A percentile compares a stretch with the other conserved stretches of the same genome.
phyloP scores from a whole-genome alignment of 2,888 invertebrate genomes.

The Drosophila mayaguana region DNA sequence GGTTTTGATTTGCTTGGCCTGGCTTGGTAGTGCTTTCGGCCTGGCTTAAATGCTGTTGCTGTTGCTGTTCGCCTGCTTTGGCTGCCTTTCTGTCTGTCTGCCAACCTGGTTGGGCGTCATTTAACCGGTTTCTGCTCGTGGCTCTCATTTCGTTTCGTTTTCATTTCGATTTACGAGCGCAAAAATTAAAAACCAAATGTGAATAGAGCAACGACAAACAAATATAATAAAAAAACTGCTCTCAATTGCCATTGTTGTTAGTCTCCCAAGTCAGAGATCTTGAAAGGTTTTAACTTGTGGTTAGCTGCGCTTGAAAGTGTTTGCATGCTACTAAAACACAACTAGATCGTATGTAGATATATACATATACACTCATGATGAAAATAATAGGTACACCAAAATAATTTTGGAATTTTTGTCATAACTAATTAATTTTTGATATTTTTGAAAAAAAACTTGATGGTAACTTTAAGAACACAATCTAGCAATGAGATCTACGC shows the following conservation, averaged over 20 bases:
- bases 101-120: constrained; percentile 52
- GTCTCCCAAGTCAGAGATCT: constrained; percentile 50
- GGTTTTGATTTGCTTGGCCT: constrained; percentile 21
- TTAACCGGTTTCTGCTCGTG: constrained; percentile 62
- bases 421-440: no score
- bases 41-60: constrained; percentile 52
- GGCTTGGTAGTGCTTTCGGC: constrained; percentile 32
- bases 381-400: no score
- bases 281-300: constrained; percentile 45
- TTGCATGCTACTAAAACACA: constrained; percentile 6
- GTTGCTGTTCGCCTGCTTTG: constrained; percentile 36
- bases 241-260: constrained; percentile 45
- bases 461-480: no score
- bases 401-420: no score
- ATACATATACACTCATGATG: not conserved
- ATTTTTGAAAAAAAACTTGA: no score
- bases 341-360: not conserved
- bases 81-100: constrained; percentile 27
- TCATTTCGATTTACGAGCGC: constrained; percentile 80
- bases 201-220: constrained; percentile 54
- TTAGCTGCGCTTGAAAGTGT: constrained; percentile 15
- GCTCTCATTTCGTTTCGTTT: constrained; percentile 75
- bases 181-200: constrained; percentile 73
- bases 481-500: no score
- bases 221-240: constrained; percentile 45